phyloP scores from a whole-genome alignment of 2,888 invertebrate species.

The Ichneumoninae sp. region DNA sequence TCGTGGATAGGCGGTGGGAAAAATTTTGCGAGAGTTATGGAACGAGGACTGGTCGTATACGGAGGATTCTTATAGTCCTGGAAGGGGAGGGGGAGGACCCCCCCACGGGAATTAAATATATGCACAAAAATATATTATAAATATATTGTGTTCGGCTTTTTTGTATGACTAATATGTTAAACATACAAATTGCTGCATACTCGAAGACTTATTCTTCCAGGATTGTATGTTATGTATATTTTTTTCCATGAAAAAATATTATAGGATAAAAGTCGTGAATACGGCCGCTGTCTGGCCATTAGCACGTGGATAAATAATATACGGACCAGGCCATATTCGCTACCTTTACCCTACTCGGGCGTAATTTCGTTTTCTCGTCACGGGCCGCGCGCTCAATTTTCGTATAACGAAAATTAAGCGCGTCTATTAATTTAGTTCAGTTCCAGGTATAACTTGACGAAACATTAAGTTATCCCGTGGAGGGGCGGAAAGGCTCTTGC shows the following conservation, averaged over 20 bases:
- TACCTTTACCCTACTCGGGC: background rate
- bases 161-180: background rate
- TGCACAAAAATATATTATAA: background rate
- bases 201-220: background rate
- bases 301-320: too few species aligned
- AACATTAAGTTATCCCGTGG: too few species aligned
- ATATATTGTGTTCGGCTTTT: background rate
- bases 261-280: too few species aligned
- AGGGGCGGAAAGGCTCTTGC: too few species aligned
- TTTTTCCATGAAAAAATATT: too few species aligned
- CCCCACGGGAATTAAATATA: background rate
- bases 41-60: background rate
- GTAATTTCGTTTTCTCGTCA: background rate
- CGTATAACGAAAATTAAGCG: slow-evolving; percentile 22
- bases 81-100: background rate
- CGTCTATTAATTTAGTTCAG: too few species aligned
- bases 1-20: background rate
- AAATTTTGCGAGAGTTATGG: background rate
- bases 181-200: background rate
- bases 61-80: background rate
- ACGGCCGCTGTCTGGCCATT: too few species aligned
- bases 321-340: too few species aligned
- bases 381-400: slow-evolving; percentile 18
- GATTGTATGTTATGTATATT: background rate
- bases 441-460: too few species aligned